Evolutionary conservation across 2,888 invertebrate genomes (phyloP).

Genomic region (Cordilura impudica): DNA sequence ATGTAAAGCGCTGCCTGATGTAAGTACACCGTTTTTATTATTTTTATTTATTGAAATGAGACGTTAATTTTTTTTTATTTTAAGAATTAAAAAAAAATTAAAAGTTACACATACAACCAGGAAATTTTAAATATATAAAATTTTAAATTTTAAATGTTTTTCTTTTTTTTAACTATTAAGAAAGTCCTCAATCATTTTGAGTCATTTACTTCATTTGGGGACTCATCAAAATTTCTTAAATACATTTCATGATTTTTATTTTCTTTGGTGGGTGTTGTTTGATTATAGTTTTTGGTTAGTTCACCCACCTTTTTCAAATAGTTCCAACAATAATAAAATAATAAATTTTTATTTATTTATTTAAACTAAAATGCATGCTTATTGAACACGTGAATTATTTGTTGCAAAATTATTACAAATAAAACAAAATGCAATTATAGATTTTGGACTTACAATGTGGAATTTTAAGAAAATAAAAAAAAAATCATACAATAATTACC

Average conservation of each 20-base stretch:
- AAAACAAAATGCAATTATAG: neutral
- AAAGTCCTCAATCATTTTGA: neutral
- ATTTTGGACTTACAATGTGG: neutral
- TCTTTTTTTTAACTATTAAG: too few relatives aligned
- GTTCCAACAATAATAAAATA: neutral
- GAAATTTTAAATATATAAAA: neutral
- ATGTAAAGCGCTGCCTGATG: constrained; percentile 77
- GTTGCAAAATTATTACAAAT: neutral
- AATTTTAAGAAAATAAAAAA: neutral
- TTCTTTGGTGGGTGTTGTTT: neutral
- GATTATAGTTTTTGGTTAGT: neutral
- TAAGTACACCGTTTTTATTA: constrained; percentile 70
- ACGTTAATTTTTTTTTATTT: constrained; percentile 40
- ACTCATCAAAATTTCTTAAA: neutral
- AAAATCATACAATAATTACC: constrained; percentile 7
- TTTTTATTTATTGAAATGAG: neutral
- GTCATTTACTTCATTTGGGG: neutral
- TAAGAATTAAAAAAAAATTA: neutral
- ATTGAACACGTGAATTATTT: constrained; percentile 52
- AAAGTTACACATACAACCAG: neutral
- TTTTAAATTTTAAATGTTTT: neutral
- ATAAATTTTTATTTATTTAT: neutral
- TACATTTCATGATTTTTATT: neutral
- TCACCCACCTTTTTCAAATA: neutral
- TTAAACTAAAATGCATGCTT: constrained; percentile 34